A percentile compares a stretch with the other conserved stretches of the same genome.
These are phyloP conservation scores for Aricia agestis DNA, from an alignment of 1,140 invertebrate genomes.

Conservation along the genomic window DNA sequence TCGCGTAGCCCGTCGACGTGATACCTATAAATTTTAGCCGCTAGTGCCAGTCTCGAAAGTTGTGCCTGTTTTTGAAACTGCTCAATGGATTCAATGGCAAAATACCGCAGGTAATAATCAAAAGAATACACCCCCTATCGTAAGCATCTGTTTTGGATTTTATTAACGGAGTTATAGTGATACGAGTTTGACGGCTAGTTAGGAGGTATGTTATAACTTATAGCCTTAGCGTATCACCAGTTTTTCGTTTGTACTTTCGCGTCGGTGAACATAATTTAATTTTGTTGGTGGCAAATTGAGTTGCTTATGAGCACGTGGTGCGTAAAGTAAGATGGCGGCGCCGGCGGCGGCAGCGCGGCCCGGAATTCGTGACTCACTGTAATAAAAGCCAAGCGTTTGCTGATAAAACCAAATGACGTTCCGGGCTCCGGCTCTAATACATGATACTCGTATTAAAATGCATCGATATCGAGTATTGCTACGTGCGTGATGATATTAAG, in stretches of 20 bases:
- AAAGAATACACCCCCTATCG: conserved; percentile 9
- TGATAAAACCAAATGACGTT: conserved; percentile 34
- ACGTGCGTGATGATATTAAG: background rate
- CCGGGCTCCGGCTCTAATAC: conserved; percentile 15
- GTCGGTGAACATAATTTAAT: conserved; percentile 24
- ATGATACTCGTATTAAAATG: too few species aligned
- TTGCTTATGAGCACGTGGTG: conserved; percentile 64
- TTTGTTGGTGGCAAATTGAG: conserved; percentile 22
- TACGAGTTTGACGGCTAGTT: background rate
- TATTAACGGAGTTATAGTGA: background rate
- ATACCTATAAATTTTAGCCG: background rate
- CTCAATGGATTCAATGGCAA: conserved; percentile 53
- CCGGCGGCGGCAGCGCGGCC: conserved; percentile 34
- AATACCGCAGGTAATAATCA: conserved; percentile 58
- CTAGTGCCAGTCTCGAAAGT: conserved; percentile 20
- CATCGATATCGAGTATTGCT: background rate
- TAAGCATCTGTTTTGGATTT: background rate
- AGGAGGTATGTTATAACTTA: background rate
- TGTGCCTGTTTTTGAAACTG: conserved; percentile 37
- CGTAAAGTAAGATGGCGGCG: conserved; percentile 68
- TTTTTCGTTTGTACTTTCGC: conserved; percentile 13
- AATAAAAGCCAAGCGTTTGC: conserved; percentile 33
- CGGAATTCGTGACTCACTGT: conserved; percentile 39
- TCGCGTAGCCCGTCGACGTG: background rate
- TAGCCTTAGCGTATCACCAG: too few species aligned